These are phyloP conservation scores for Xyrichtys novacula DNA, from an alignment of 2,797 vertebrate species.

Conservation along the genomic window DNA sequence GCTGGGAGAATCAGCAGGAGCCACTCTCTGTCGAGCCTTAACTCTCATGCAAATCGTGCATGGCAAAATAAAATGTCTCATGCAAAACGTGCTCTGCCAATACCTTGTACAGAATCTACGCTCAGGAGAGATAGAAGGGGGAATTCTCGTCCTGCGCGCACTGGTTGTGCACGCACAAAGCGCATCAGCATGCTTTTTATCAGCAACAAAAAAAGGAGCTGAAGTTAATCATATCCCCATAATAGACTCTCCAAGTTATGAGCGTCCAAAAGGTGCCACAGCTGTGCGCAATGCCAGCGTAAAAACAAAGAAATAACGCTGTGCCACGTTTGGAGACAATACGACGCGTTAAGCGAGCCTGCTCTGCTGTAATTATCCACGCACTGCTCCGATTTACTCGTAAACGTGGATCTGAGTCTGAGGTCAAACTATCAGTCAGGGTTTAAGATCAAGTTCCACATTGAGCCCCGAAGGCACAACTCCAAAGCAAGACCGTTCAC, in stretches of 20 bases:
- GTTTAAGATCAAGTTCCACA: conserved; percentile 80
- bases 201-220: conserved; percentile 50
- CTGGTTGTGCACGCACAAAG: conserved; percentile 39
- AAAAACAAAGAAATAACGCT: neutral
- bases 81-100: conserved; percentile 4
- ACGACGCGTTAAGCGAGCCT: conserved; percentile 10
- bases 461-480: conserved; percentile 66
- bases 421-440: conserved; percentile 74
- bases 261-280: conserved; percentile 16
- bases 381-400: conserved; percentile 56
- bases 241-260: conserved; percentile 33
- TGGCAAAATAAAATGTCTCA: neutral
- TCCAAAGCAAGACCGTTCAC: conserved; percentile 64
- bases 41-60: conserved; percentile 6
- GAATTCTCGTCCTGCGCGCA: conserved; percentile 27
- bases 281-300: neutral
- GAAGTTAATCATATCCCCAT: conserved; percentile 50
- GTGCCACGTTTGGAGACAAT: conserved; percentile 37
- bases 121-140: neutral
- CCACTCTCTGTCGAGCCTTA: conserved; percentile 12
- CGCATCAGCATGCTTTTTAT: conserved; percentile 54
- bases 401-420: conserved; percentile 72
- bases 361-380: conserved; percentile 40
- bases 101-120: neutral
- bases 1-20: conserved; percentile 26